Conservation (phyloP, 1,140 invertebrate genomes). For the Sipha flava region DNA sequence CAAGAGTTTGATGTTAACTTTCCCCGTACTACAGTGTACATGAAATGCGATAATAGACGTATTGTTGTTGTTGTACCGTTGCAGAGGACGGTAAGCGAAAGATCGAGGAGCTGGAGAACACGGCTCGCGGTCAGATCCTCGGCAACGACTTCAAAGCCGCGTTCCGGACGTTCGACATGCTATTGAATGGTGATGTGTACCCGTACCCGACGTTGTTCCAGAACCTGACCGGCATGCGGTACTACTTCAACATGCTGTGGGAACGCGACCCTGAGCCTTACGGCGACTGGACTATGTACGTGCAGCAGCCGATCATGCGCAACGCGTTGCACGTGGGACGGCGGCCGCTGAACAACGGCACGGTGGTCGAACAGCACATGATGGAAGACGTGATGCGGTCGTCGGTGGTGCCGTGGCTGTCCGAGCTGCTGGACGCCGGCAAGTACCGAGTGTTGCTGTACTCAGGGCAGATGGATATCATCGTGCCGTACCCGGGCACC, state of each 20-base stretch:
- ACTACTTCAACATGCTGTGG: slow-evolving; percentile 70
- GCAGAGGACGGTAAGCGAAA: not conserved
- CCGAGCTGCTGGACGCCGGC: slow-evolving; percentile 51
- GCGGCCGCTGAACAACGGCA: slow-evolving; percentile 45
- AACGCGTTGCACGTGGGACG: slow-evolving; percentile 76
- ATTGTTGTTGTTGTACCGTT: not conserved
- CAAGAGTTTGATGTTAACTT: too few relatives aligned
- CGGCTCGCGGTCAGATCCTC: not conserved
- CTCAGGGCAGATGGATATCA: slow-evolving; percentile 70
- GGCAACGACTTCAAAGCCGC: slow-evolving; percentile 33
- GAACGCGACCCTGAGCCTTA: slow-evolving; percentile 34
- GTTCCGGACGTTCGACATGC: slow-evolving; percentile 20
- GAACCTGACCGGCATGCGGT: slow-evolving; percentile 67
- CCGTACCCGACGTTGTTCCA: slow-evolving; percentile 48
- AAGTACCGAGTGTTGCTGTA: slow-evolving; percentile 65
- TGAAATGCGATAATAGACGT: too few relatives aligned
- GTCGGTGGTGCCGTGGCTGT: slow-evolving; percentile 65
- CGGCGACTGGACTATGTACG: slow-evolving; percentile 47
- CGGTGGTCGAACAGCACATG: slow-evolving; percentile 58
- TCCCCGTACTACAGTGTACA: too few relatives aligned
- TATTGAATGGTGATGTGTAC: not conserved
- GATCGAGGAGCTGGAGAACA: not conserved
- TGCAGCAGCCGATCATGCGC: slow-evolving; percentile 23
- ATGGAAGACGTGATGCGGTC: slow-evolving; percentile 75
- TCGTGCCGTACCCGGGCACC: slow-evolving; percentile 70